Evolutionary conservation across 2,797 vertebrate species (phyloP).

Genomic region (Dryobates pubescens): DNA sequence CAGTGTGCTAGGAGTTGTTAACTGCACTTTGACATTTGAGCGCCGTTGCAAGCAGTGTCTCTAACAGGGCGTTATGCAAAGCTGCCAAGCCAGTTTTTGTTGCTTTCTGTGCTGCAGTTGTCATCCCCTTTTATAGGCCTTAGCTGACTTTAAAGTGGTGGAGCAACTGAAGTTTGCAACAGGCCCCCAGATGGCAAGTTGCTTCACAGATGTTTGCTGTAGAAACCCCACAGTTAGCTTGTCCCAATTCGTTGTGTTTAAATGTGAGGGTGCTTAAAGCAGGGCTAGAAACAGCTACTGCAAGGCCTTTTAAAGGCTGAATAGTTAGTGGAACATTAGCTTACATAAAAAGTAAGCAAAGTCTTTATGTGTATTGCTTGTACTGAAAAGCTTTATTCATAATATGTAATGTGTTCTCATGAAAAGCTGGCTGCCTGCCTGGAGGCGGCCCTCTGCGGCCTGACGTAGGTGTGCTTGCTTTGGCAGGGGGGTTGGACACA

Average conservation of each 20-base stretch:
- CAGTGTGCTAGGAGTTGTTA: background rate
- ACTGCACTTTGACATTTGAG: background rate
- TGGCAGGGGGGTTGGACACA: too few species aligned
- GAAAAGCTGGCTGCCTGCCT: background rate
- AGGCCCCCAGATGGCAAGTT: background rate
- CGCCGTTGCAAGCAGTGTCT: fast-evolving
- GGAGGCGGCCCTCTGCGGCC: too few species aligned
- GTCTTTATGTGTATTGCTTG: background rate
- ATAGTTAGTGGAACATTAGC: background rate
- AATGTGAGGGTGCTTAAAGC: background rate
- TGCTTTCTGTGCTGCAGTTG: background rate
- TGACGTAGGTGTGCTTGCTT: too few species aligned
- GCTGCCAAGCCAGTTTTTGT: constrained; percentile 7
- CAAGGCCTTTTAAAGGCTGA: background rate
- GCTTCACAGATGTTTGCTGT: background rate
- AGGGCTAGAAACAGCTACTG: background rate
- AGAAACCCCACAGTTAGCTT: background rate
- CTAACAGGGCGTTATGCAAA: background rate
- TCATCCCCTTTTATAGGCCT: background rate
- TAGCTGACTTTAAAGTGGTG: background rate
- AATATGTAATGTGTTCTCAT: background rate
- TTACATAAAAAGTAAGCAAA: background rate
- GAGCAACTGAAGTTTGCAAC: background rate
- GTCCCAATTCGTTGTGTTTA: background rate
- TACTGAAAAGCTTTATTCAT: background rate